Percentiles rank a stretch among this genome's conserved stretches.
phyloP scores from a whole-genome alignment of 2,888 invertebrate genomes.

The Philonicus albiceps region DNA sequence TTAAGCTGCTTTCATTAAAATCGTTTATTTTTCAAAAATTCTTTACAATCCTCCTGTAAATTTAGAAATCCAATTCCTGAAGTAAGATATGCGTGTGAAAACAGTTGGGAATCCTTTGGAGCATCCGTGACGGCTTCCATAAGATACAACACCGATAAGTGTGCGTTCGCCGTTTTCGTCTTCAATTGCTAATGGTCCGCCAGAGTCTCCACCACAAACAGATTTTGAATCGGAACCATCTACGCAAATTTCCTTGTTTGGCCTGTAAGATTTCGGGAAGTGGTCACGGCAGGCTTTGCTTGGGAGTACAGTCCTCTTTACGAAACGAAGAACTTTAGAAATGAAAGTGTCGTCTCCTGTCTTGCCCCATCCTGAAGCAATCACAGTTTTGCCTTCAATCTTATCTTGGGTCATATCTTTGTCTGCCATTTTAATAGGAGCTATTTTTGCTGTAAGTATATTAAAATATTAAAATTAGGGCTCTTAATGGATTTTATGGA shows the following conservation, averaged over 20 bases:
- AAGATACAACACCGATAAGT: conserved; percentile 57
- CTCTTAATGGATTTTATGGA: not conserved
- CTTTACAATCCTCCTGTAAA: conserved; percentile 7
- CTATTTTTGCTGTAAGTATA: conserved; percentile 50
- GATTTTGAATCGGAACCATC: conserved; percentile 51
- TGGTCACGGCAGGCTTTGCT: conserved; percentile 53
- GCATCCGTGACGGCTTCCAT: conserved; percentile 56
- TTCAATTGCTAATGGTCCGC: conserved; percentile 55
- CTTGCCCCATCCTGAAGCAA: conserved; percentile 58
- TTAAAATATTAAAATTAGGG: not conserved
- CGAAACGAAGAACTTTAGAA: conserved; percentile 59
- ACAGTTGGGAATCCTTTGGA: conserved; percentile 54
- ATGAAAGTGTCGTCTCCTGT: conserved; percentile 50
- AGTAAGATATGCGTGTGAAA: conserved; percentile 55
- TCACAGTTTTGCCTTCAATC: conserved; percentile 51
- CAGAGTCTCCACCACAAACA: conserved; percentile 59
- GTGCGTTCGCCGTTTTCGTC: conserved; percentile 33
- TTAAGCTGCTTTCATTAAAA: not conserved
- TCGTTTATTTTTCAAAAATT: not conserved
- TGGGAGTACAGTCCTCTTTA: conserved; percentile 52
- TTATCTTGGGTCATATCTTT: conserved; percentile 47
- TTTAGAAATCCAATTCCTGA: conserved; percentile 57
- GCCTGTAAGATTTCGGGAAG: conserved; percentile 54
- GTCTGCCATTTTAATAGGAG: conserved; percentile 54
- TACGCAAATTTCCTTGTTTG: conserved; percentile 52